Evolutionary conservation across 2,888 invertebrate species (phyloP).

Genomic region (Leucophenga montana): DNA sequence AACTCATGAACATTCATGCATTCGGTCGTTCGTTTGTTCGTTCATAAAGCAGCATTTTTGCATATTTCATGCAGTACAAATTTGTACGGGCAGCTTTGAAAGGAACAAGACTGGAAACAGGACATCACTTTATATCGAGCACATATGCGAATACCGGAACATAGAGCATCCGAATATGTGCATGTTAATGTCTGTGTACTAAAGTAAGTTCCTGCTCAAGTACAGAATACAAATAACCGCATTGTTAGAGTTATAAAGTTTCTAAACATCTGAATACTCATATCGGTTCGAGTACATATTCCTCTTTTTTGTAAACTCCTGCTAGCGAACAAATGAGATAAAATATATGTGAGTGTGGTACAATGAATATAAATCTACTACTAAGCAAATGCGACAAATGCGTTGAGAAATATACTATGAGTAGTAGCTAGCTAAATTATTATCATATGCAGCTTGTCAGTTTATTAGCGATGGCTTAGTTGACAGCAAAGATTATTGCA

Average conservation of each 20-base stretch:
- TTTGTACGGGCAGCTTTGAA: conserved; percentile 38
- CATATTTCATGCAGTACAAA: conserved; percentile 47
- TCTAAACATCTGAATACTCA: neutral
- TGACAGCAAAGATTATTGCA: neutral
- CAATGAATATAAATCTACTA: too few species aligned
- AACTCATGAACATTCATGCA: conserved; percentile 54
- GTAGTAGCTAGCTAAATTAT: too few species aligned
- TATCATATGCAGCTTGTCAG: too few species aligned
- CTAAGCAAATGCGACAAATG: too few species aligned
- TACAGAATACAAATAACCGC: conserved; percentile 42
- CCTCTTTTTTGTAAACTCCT: neutral
- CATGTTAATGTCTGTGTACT: neutral
- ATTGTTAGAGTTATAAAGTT: conserved; percentile 23
- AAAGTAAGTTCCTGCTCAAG: conserved; percentile 24
- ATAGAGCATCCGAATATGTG: neutral
- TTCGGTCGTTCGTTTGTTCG: conserved; percentile 48
- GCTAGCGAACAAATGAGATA: neutral
- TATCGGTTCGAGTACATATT: neutral
- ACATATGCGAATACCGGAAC: neutral
- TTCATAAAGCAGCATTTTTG: conserved; percentile 16
- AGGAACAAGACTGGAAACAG: conserved; percentile 8
- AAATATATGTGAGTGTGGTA: too few species aligned
- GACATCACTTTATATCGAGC: conserved; percentile 5
- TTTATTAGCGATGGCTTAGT: too few species aligned
- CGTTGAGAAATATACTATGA: too few species aligned